A percentile compares a stretch with the other conserved stretches of the same genome.
These are phyloP conservation scores for Diachasma alloeum DNA, from an alignment of 1,140 invertebrate species.

Conservation along the genomic window DNA sequence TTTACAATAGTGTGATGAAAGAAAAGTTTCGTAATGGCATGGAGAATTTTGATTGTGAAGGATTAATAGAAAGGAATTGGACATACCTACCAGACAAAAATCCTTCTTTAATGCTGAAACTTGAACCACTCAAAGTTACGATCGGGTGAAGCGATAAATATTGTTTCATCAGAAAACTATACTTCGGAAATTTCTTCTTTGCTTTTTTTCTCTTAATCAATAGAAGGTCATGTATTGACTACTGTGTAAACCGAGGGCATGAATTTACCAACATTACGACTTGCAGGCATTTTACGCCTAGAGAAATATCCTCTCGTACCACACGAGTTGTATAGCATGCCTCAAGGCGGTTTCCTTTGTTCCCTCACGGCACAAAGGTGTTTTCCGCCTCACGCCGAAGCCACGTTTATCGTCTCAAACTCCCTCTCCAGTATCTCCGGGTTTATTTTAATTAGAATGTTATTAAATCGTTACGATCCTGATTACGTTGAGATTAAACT, in stretches of 20 bases:
- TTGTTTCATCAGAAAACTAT: too few species aligned
- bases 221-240: background rate
- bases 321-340: background rate
- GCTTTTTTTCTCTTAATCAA: background rate
- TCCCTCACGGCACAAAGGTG: conserved; percentile 4
- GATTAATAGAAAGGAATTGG: too few species aligned
- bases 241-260: conserved; percentile 5
- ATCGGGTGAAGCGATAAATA: too few species aligned
- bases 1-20: too few species aligned
- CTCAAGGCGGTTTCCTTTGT: conserved; percentile 7
- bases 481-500: background rate
- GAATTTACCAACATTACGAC: background rate
- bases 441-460: background rate
- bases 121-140: too few species aligned
- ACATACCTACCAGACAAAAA: too few species aligned
- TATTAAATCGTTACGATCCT: background rate
- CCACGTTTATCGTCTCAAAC: background rate
- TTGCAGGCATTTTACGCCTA: background rate
- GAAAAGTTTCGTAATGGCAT: too few species aligned
- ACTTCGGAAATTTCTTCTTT: background rate
- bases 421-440: background rate
- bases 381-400: background rate
- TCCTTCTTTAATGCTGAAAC: too few species aligned
- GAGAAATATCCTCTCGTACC: background rate
- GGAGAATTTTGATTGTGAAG: too few species aligned